Base-by-base conservation (phyloP, 2,888 invertebrate genomes). In the Bursaphelenchus okinawaensis region DNA sequence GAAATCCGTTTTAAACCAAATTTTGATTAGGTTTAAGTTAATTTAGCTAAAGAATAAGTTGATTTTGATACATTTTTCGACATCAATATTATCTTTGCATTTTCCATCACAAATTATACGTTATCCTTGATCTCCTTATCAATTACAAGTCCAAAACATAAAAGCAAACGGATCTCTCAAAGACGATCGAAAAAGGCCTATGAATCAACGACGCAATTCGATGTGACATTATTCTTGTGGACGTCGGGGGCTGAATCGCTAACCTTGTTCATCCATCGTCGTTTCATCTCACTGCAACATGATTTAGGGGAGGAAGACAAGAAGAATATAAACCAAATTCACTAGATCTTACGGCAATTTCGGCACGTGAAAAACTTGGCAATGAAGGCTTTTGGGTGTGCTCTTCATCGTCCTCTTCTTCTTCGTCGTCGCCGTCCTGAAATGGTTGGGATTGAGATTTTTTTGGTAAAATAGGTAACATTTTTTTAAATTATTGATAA, bases 341-440 rank as follows among this genome's bases (percentile, higher is more conserved):
- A 12, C 40, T 40, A 40, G 40, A 4, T 40, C 69, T 68, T 70
- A 75, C 75, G 23, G 75, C 75, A 50, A 75, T 69, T 20, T 70
- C 66, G 8, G 74, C 70, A 24, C 51, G 51, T 8, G 70, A 72
- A 64, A 68, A 70, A 19, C 70, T 73, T 2, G 65, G 66, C 55
- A 67, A 26, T 9, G 50, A 27, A 19, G 66, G 67, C 22, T 60
- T n/a, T 20, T 29, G 55, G 4, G 22, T 20, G 12, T 22, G 23
- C 52, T 31, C 31, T 23, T 59, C 60, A 16, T 59, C 60, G 20
- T 40, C 51, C 24, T 59, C 56, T 6, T 56, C 60, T 16, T 59
- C 60, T 24, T n/a, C 50, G 23, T 59, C 60, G 52, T n/a, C 20
- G 22, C 60, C 60, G 22, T 59, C 60, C 60, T 59, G 20, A 59